Base-by-base conservation (phyloP, 2,113 vertebrate genomes). In the Cottus gobio region DNA sequence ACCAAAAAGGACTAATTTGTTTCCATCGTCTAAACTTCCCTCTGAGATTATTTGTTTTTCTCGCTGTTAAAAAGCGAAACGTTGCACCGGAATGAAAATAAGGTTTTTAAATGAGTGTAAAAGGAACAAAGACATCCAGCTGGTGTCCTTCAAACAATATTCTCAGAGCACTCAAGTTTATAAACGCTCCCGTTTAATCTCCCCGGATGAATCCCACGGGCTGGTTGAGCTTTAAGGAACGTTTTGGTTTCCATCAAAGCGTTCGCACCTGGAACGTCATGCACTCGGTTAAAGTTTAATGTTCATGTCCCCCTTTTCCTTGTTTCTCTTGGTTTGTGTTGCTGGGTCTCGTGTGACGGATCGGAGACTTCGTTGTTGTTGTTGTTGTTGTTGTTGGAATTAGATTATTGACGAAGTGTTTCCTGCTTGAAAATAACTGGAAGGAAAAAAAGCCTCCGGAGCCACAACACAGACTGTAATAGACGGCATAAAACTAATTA, bases 1-100 rank as follows among this genome's bases (percentile, higher is more conserved):
- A 82, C 36, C 31, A 66, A 62, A 82, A 69, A 12, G 50, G 30
- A 68, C 60, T 78, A 1, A 80, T 83, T 83, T 76, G 44, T 37
- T 50, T 50, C 62, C 60, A 22, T 75, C 54, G 82, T 48, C 36
- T 36, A 37, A 63, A 52, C 31, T 15, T 67, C 62, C 62, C 50
- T 12, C 37, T 0, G 64, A 11, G 13, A 28, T 2, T 57, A 48
- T 64, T 66, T 58, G 4, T 34, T 69, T 66, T 52, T 54, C 34
- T 46, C 3, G 6, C 10, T 62, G 66, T 80, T 12, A 37, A 20
- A 36, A 54, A 13, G 30, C 20, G 18, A 30, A 75, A 30, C 9
- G 30, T 54, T 6, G 6, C 42, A 58, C n/a, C 50, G 10, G 7
- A 48, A 48, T 7, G 46, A 13, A 5, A 26, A 24, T 28, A 44